These are phyloP conservation scores for Petrocephalus sullivani DNA, from an alignment of 2,797 vertebrate species.

Conservation along the genomic window DNA sequence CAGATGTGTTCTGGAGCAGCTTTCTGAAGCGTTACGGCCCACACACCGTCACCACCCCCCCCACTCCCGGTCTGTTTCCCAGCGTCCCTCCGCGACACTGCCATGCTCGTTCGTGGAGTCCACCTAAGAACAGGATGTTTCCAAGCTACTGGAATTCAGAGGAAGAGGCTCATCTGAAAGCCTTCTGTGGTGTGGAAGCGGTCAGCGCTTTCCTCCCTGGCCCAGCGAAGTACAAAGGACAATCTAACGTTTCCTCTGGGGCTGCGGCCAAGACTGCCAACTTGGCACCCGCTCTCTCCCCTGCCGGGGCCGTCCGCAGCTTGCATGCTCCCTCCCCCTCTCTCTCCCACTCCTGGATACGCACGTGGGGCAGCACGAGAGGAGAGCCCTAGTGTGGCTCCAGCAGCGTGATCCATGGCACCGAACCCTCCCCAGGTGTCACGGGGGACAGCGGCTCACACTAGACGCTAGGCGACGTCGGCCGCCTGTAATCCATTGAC, in stretches of 20 bases:
- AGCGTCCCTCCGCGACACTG: constrained; percentile 33
- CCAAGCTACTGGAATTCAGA: constrained; percentile 52
- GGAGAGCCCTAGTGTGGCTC: not conserved
- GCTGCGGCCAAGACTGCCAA: constrained; percentile 68
- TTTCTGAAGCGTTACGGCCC: not conserved
- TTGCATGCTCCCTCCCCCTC: constrained; percentile 12
- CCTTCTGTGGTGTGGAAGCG: constrained; percentile 33
- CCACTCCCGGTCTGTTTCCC: not conserved
- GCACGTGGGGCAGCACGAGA: not conserved
- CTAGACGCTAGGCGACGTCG: not conserved
- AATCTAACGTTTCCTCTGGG: constrained; percentile 71
- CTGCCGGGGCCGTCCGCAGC: constrained; percentile 44
- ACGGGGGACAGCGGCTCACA: not conserved
- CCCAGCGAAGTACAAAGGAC: constrained; percentile 69
- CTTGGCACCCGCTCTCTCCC: constrained; percentile 56
- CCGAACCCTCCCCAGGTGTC: not conserved
- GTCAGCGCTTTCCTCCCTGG: constrained; percentile 56
- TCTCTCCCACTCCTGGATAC: not conserved
- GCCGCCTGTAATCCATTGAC: not conserved
- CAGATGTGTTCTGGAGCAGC: too few relatives aligned
- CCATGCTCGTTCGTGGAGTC: constrained; percentile 53
- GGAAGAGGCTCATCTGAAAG: constrained; percentile 47
- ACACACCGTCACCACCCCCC: not conserved
- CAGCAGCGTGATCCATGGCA: not conserved
- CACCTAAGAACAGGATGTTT: constrained; percentile 64